Conservation (phyloP, 2,113 vertebrate species). For the Oncorhynchus keta region DNA sequence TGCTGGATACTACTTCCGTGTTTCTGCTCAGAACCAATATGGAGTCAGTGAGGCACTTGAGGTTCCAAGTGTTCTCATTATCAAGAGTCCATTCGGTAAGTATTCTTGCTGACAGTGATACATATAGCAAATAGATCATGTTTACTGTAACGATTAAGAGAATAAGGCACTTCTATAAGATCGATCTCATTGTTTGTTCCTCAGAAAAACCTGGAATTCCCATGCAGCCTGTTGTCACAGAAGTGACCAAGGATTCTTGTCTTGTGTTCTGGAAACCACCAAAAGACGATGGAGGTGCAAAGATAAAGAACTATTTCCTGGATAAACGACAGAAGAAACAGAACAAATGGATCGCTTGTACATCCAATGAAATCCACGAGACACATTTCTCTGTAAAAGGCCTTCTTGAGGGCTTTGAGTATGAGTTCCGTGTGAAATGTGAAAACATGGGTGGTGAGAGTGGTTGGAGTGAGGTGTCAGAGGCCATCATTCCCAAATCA, state of each 20-base stretch:
- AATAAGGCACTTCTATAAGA: slow-evolving; percentile 19
- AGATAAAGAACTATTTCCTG: slow-evolving; percentile 91
- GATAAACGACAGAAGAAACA: slow-evolving; percentile 98
- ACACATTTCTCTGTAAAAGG: slow-evolving; percentile 84
- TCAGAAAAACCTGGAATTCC: slow-evolving; percentile 93
- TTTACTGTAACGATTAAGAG: not conserved
- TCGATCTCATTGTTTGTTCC: slow-evolving; percentile 43
- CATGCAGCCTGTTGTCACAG: slow-evolving; percentile 83
- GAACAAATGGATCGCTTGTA: slow-evolving; percentile 97
- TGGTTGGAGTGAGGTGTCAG: slow-evolving; percentile 94
- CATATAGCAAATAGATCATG: not conserved
- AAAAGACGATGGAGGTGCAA: slow-evolving; percentile 91
- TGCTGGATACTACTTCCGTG: slow-evolving; percentile 96
- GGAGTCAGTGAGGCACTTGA: slow-evolving; percentile 93
- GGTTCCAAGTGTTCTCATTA: slow-evolving; percentile 87
- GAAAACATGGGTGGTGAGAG: slow-evolving; percentile 96
- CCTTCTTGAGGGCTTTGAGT: slow-evolving; percentile 95
- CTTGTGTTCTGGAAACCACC: slow-evolving; percentile 95
- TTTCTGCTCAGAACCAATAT: slow-evolving; percentile 94
- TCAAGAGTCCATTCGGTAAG: slow-evolving; percentile 95
- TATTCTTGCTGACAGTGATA: slow-evolving; percentile 1
- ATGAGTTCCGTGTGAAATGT: slow-evolving; percentile 99
- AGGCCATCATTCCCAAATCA: slow-evolving; percentile 86
- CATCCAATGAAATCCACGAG: slow-evolving; percentile 86
- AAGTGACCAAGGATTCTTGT: slow-evolving; percentile 89